Base-by-base conservation (phyloP, 35 echinoderm and acorn worm species). In the Apostichopus californicus region DNA sequence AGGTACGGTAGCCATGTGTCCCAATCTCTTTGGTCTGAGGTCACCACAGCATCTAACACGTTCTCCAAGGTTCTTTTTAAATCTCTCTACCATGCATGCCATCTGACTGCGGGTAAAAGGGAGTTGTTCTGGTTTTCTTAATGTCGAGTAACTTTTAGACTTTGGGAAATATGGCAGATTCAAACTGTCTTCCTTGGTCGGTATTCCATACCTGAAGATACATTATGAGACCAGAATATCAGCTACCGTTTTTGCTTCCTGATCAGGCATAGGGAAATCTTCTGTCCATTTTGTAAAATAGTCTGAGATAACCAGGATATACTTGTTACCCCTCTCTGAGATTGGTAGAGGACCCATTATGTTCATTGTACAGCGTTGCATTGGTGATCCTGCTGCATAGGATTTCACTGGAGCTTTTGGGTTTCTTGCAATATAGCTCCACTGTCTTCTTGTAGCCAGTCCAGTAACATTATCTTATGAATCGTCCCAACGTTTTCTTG, bases 161-260 rank as follows among this genome's bases (percentile, higher is more conserved):
- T 20, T 92, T 83, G 71, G 55, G 46, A 75, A 95, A 93, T 60
- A 95, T 59, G 6, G 73, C 22, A 1, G 86, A 92, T 52, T 95
- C 91, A 75, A 95, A 95, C 15, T 95, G 83, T 24, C 86, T 53
- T 13, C 91, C 94, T 77, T 95, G 94, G 53, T 95, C 94, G 14
- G 91, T 9, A 95, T 78, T 46, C 91, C 94, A 64, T 89, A 95
- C 23, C 94, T 21, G 53, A 91, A 93, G 20, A 93, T 82, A 54
- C 90, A 95, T 61, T 90, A 14, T 79, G 90, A 77, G 8, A 93
- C 91, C 28, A 95, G 22, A 17, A 90, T 90, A 28, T 8, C 25
- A 10, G 94, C 94, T 1, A 95, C 86, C 6, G 94, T 93, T 21
- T 11, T 46, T 26, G 91, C 94, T 26, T 90, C 83, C 87, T 92